These are phyloP conservation scores for Myodes glareolus DNA, from an alignment of 2,113 vertebrate species.

Conservation along the genomic window DNA sequence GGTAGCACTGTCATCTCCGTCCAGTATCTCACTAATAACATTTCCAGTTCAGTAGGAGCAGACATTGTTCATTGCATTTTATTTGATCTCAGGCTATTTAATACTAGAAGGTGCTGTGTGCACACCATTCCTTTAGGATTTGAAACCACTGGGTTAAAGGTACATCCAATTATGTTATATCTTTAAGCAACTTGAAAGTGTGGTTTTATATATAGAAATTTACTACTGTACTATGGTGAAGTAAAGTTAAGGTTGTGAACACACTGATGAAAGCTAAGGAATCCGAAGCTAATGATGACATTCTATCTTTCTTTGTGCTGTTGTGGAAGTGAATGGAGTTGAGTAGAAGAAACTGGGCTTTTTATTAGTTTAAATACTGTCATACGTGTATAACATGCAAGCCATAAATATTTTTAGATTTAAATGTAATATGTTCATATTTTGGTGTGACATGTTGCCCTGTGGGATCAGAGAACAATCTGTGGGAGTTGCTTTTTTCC, in stretches of 20 bases:
- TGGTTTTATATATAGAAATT: conserved; percentile 28
- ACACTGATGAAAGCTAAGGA: not conserved
- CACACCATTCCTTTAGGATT: conserved; percentile 37
- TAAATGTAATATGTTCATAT: not conserved
- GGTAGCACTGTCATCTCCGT: conserved; percentile 12
- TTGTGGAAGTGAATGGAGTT: not conserved
- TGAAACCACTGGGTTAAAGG: conserved; percentile 70
- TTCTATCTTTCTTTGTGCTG: conserved; percentile 10
- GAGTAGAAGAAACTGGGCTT: not conserved
- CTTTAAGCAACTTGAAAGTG: conserved; percentile 59
- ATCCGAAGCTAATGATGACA: conserved; percentile 17
- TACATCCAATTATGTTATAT: conserved; percentile 64
- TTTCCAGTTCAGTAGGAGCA: conserved; percentile 63
- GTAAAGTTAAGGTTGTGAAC: conserved; percentile 40
- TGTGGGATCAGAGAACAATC: not conserved
- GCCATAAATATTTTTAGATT: not conserved
- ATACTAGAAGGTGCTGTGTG: conserved; percentile 43
- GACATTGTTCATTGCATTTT: conserved; percentile 57
- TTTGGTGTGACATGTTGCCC: not conserved
- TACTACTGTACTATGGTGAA: not conserved
- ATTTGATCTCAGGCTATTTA: conserved; percentile 73
- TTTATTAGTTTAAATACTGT: not conserved
- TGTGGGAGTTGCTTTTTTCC: not conserved
- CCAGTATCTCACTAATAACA: conserved; percentile 27
- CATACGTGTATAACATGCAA: not conserved